Percentiles rank a stretch among this genome's conserved stretches.
Evolutionary conservation across 1,140 invertebrate species (phyloP).

Genomic region (Chironomus tepperi): DNA sequence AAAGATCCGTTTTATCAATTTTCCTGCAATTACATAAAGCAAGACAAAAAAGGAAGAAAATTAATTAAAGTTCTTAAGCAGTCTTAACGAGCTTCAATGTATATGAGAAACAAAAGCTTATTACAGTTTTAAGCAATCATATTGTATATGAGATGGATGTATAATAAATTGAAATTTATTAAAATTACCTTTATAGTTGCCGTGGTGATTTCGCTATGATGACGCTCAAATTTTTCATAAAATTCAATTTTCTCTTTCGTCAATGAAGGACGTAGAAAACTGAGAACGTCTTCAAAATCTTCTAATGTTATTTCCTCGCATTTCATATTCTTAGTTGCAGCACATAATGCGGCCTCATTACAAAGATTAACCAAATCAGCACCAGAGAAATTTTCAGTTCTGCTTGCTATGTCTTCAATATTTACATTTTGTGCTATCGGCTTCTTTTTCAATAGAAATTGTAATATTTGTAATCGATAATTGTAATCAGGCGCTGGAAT

Average conservation of each 20-base stretch:
- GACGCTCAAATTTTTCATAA: conserved; percentile 36
- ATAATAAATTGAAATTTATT: too few species aligned
- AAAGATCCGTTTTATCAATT: not conserved
- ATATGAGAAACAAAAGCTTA: not conserved
- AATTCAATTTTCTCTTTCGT: conserved; percentile 38
- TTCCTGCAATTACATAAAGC: not conserved
- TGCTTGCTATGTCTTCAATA: conserved; percentile 47
- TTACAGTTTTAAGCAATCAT: too few species aligned
- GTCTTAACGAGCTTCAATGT: not conserved
- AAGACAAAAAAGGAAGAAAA: not conserved
- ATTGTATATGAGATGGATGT: too few species aligned
- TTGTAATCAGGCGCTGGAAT: conserved; percentile 60
- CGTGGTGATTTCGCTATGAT: too few species aligned
- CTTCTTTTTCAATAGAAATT: conserved; percentile 50
- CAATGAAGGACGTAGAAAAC: conserved; percentile 45
- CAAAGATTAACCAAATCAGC: conserved; percentile 67
- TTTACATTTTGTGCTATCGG: conserved; percentile 51
- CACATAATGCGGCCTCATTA: conserved; percentile 59
- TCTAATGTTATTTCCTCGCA: conserved; percentile 37
- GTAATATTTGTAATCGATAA: conserved; percentile 51
- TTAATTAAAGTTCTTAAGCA: not conserved
- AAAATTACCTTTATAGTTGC: too few species aligned
- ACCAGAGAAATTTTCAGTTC: conserved; percentile 62
- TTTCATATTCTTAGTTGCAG: conserved; percentile 48
- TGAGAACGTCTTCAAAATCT: conserved; percentile 49